Evolutionary conservation across 1,140 invertebrate species (phyloP), one percentile per base, ranked within the genome.

Genomic region (Brachionus paranguensis): DNA sequence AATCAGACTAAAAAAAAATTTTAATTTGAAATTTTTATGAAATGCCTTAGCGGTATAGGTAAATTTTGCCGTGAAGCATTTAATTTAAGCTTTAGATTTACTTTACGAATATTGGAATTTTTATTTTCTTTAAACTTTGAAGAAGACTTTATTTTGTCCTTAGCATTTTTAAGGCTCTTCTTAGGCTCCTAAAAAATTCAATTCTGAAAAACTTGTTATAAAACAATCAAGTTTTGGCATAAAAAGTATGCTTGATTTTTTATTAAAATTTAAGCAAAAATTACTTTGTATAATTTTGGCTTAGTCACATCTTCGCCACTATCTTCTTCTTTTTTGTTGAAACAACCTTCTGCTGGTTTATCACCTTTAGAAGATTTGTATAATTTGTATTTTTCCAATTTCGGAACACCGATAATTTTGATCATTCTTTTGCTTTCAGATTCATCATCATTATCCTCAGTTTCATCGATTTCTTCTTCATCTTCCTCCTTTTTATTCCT

Each of bases 401-500:
- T 60, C 4, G 53, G 53, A 60, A 60, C 20, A 8, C 53, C 53
- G 53, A 60, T 60, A 20, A 60, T 24, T 74, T 74, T 74, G 12
- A 74, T 74, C 37, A 6, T 8, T 29, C 37, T 41, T 74, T 74
- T 74, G 70, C 33, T 43, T 43, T 14, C 17, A 3, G 17, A 17
- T 74, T 45, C 70, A 17, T 74, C 70, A 12, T 74, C 70, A 47
- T 76, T 37, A 76, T 76, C 43, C 20, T 76, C 17, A 50, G 43
- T 24, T 24, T 50, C 72, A 50, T 76, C 86, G 84, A 88, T 86
- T 20, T 83, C 84, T 41, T 88, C 86, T 68, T 83, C 85, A 84
- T 87, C 87, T 84, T 88, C 86, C 79, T 86, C 86, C 29, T 72
- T 43, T 72, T 72, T 43, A 12, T 78, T 86, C 45, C 85, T 84